Evolutionary conservation across 2,113 vertebrate genomes (phyloP).

Genomic region (Protomyctophum bolini): DNA sequence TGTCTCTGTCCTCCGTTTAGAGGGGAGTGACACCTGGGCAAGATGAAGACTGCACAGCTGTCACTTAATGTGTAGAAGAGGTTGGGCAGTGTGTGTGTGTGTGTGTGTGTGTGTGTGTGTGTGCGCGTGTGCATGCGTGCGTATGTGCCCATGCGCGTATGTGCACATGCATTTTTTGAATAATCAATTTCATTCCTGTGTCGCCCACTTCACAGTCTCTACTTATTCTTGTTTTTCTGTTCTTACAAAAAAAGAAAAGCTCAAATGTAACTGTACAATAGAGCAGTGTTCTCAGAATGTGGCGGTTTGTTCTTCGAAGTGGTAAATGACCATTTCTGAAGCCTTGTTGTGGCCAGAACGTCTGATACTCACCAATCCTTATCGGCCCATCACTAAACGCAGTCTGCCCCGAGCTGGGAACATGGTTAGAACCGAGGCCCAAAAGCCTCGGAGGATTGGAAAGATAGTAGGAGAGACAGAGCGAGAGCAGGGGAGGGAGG

Average conservation of each 20-base stretch:
- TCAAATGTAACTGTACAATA: neutral
- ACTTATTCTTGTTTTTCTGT: neutral
- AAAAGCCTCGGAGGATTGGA: conserved; percentile 38
- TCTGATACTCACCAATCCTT: conserved; percentile 43
- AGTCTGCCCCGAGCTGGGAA: conserved; percentile 23
- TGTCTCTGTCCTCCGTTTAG: conserved; percentile 14
- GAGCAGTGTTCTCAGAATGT: conserved; percentile 5
- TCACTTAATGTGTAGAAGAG: too few relatives aligned
- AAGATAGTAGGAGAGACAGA: conserved; percentile 16
- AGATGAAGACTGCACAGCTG: too few relatives aligned
- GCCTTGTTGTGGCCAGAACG: conserved; percentile 33
- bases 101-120: conserved; percentile 9
- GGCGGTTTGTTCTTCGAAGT: conserved; percentile 17
- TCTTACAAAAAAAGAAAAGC: too few relatives aligned
- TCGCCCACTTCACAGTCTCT: neutral
- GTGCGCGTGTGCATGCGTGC: too few relatives aligned
- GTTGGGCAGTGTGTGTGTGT: neutral
- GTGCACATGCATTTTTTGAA: too few relatives aligned
- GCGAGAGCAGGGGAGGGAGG: conserved; percentile 3
- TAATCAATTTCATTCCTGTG: neutral
- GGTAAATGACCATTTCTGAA: conserved; percentile 27
- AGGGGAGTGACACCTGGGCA: conserved; percentile 4
- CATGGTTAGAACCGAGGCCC: conserved; percentile 40
- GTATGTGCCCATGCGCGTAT: too few relatives aligned
- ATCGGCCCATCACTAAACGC: conserved; percentile 29